A percentile compares a stretch with the other conserved stretches of the same genome.
phyloP scores from a whole-genome alignment of 2,113 vertebrate species.

The Tachysurus vachellii region DNA sequence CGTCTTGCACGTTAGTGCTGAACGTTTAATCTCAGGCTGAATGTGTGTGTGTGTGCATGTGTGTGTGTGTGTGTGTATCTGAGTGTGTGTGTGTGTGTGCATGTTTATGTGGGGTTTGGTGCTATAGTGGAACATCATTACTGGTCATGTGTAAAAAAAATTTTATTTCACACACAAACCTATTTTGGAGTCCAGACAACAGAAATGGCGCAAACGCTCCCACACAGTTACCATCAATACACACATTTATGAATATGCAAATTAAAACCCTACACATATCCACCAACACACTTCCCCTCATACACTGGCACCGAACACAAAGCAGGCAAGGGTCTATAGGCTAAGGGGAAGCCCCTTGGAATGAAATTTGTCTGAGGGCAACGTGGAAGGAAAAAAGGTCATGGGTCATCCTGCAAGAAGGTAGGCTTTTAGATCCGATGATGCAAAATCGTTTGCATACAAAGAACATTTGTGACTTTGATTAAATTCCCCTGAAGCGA shows the following conservation, averaged over 20 bases:
- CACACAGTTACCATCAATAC: slow-evolving; percentile 13
- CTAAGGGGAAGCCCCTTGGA: not conserved
- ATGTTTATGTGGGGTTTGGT: slow-evolving; percentile 15
- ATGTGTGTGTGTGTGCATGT: slow-evolving; percentile 1
- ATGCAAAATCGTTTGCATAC: not conserved
- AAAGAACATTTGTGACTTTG: not conserved
- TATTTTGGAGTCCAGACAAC: slow-evolving; percentile 6
- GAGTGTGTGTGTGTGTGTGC: slow-evolving; percentile 7
- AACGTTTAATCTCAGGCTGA: not conserved
- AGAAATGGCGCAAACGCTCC: not conserved
- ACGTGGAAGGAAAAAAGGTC: not conserved
- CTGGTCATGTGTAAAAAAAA: no score
- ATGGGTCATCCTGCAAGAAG: not conserved
- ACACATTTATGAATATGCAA: slow-evolving; percentile 12
- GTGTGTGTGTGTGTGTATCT: not conserved
- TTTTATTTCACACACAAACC: not conserved
- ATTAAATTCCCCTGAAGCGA: not conserved
- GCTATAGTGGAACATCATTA: not conserved
- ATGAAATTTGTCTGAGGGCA: not conserved
- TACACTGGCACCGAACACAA: not conserved
- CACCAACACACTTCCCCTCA: slow-evolving; percentile 16
- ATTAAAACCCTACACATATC: not conserved
- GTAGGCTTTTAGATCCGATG: not conserved
- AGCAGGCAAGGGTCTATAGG: not conserved
- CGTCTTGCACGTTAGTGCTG: not conserved